Evolutionary conservation across 2,888 invertebrate species (phyloP), one percentile per base, ranked within the genome.

Genomic region (Drosophila tanythrix): DNA sequence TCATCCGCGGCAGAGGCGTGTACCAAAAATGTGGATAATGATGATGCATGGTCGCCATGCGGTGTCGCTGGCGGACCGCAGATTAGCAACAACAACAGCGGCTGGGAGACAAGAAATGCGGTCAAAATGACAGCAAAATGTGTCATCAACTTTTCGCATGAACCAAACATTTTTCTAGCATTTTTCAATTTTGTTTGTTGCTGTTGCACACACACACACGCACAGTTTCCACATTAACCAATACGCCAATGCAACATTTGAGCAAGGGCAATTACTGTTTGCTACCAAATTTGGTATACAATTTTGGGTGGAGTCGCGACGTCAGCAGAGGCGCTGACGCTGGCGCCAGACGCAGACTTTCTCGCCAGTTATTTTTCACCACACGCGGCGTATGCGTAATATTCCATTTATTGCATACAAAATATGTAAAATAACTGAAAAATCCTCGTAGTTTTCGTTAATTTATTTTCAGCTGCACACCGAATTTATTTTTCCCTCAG

Each of bases 131-230:
- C 83, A 80, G 88, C 90, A 73, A 91, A 85, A 91, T 92, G 92
- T 92, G 92, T 92, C 93, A 92, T 92, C 93, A 92, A 92, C 93
- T 93, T 92, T 89, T 91, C 90, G 88, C 91, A 90, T 87, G 89
- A 76, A 81, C 86, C 89, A 89, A 91, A 88, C 92, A 92, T 92
- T 91, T 92, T 92, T 90, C 92, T 92, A 90, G 92, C 92, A 92
- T 92, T 93, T 93, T 93, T 91, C 90, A 72, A 71, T 60, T 68
- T 74, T 76, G 79, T 70, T 79, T 66, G 53, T 68, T 68, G 63
- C 60, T 67, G 52, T 51, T 64, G 57, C 51, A 60, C 66, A 50
- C 62, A 38, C 52, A 36, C 64, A 21, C 70, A 36, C 48, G n/a
- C 48, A 58, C 55, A 48, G 13, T 64, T 66, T 33, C 43, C 53